phyloP scores from a whole-genome alignment of 2,113 vertebrate genomes.

The Melierax canorus region DNA sequence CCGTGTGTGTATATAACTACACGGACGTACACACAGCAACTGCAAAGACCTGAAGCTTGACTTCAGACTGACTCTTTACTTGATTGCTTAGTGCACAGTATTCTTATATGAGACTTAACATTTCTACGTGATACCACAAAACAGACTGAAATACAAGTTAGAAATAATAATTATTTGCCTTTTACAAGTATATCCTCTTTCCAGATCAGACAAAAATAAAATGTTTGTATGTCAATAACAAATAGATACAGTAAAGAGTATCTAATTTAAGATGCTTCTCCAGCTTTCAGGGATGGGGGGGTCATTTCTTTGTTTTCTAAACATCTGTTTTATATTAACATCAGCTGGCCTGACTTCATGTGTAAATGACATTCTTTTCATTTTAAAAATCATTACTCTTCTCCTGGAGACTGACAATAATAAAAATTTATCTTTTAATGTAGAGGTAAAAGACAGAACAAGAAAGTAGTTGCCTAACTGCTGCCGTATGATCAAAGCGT shows the following conservation, averaged over 20 bases:
- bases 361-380: background rate
- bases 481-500: background rate
- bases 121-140: background rate
- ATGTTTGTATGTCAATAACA: background rate
- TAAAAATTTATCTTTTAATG: background rate
- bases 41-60: background rate
- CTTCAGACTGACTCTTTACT: background rate
- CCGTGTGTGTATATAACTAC: fast-evolving
- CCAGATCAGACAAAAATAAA: background rate
- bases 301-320: background rate
- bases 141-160: background rate
- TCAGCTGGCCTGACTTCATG: background rate
- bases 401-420: background rate
- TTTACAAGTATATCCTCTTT: background rate
- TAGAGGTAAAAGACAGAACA: background rate
- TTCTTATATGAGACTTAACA: background rate
- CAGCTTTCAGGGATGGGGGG: background rate
- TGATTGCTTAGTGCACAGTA: background rate
- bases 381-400: background rate
- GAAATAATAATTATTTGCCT: background rate
- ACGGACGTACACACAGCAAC: fast-evolving
- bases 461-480: background rate
- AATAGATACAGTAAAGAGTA: background rate
- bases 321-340: background rate
- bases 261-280: background rate